Evolutionary conservation across 2,113 vertebrate genomes (phyloP).

Genomic region (Cavia porcellus): DNA sequence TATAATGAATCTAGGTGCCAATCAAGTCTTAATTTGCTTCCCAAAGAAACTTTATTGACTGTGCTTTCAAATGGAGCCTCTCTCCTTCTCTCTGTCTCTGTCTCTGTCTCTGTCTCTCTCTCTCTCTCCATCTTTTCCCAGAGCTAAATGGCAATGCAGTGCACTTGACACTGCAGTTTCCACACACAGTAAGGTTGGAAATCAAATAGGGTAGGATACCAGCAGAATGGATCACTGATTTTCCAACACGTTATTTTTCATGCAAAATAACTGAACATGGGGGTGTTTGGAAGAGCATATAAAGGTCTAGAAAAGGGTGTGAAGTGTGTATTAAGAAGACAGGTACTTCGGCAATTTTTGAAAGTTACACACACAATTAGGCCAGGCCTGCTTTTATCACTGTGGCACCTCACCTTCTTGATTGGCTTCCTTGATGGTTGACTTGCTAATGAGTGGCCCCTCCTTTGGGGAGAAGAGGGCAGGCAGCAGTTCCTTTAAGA

Average conservation of each 20-base stretch:
- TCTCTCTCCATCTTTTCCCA: background rate
- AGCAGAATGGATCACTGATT: background rate
- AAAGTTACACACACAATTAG: background rate
- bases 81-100: too few relatives aligned
- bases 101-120: background rate
- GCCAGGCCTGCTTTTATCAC: background rate
- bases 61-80: background rate
- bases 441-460: background rate
- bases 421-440: background rate
- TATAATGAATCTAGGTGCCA: background rate
- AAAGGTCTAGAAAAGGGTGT: background rate
- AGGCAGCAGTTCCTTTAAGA: background rate
- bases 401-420: too few relatives aligned
- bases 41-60: background rate
- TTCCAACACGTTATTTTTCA: background rate
- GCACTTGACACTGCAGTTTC: background rate
- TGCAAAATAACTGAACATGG: background rate
- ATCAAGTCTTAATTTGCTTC: background rate
- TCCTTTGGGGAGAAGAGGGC: background rate
- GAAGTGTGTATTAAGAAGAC: background rate
- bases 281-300: background rate
- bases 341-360: background rate
- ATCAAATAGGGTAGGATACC: background rate
- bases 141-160: background rate
- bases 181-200: background rate